Evolutionary conservation across 2,797 vertebrate genomes (phyloP).

Genomic region (Enteromius paludinosus): DNA sequence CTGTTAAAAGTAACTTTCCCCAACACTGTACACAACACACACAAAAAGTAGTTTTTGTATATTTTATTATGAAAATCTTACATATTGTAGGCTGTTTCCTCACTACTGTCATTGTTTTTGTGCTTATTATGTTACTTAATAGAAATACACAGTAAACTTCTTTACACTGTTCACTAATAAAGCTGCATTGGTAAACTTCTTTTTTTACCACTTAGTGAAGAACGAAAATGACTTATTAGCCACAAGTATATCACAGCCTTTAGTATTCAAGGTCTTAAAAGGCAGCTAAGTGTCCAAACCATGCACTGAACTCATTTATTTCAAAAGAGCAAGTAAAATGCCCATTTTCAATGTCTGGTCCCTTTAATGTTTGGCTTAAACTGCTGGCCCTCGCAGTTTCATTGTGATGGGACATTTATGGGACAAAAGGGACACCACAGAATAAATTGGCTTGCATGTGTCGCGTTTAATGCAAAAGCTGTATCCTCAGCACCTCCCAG

Average conservation of each 20-base stretch:
- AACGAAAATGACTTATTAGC: not conserved
- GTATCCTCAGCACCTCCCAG: slow-evolving; percentile 2
- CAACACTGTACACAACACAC: not conserved
- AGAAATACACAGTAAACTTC: not conserved
- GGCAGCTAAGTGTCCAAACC: not conserved
- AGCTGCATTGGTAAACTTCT: not conserved
- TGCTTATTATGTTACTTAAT: not conserved
- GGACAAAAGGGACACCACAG: not conserved
- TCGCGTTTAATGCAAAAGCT: not conserved
- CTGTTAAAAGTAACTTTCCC: too few species aligned
- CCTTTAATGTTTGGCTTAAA: slow-evolving; percentile 4
- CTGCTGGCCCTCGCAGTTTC: slow-evolving; percentile 32
- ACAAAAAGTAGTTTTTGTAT: too few species aligned
- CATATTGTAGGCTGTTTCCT: not conserved
- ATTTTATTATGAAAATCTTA: too few species aligned
- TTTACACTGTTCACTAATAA: not conserved
- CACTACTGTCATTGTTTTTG: not conserved
- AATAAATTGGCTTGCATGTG: slow-evolving; percentile 20
- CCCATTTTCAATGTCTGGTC: not conserved
- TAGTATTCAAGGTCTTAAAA: not conserved
- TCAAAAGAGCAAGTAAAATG: not conserved
- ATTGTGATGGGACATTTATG: slow-evolving; percentile 27
- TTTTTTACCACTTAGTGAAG: not conserved
- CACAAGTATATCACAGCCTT: not conserved
- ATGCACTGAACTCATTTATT: not conserved